Percentiles rank a stretch among this genome's conserved stretches.
These are phyloP conservation scores for Chloebia gouldiae DNA, from an alignment of 2,113 vertebrate genomes.

Conservation along the genomic window DNA sequence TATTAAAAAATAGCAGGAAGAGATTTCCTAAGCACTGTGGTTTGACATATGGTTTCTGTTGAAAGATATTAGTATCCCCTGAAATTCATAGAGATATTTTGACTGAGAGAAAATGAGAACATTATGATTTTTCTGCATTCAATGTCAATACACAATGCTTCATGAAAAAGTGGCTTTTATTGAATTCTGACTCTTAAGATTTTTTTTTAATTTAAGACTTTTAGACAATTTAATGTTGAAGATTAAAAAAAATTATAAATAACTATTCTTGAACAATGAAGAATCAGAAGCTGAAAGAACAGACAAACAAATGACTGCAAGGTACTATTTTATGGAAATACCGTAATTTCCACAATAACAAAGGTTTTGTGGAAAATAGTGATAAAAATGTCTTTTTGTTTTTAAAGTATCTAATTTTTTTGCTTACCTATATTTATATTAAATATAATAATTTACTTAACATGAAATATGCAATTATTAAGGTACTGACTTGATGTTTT, in stretches of 20 bases:
- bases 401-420: not conserved
- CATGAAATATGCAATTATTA: not conserved
- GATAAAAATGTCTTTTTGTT: rapidly evolving
- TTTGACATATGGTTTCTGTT: not conserved
- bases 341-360: not conserved
- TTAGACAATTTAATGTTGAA: not conserved
- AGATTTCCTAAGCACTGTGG: not conserved
- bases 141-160: not conserved
- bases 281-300: not conserved
- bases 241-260: not conserved
- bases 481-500: not conserved
- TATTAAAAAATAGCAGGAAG: not conserved
- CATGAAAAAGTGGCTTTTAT: not conserved
- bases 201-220: not conserved
- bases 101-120: not conserved
- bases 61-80: not conserved
- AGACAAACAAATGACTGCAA: not conserved
- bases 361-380: not conserved
- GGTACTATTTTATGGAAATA: not conserved
- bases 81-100: not conserved
- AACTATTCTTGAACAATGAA: not conserved
- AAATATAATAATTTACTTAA: not conserved
- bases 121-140: not conserved
- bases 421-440: not conserved
- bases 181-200: not conserved